A percentile compares a stretch with the other conserved stretches of the same genome.
Evolutionary conservation across 1,140 invertebrate species (phyloP).

Genomic region (Pogonomyrmex barbatus): DNA sequence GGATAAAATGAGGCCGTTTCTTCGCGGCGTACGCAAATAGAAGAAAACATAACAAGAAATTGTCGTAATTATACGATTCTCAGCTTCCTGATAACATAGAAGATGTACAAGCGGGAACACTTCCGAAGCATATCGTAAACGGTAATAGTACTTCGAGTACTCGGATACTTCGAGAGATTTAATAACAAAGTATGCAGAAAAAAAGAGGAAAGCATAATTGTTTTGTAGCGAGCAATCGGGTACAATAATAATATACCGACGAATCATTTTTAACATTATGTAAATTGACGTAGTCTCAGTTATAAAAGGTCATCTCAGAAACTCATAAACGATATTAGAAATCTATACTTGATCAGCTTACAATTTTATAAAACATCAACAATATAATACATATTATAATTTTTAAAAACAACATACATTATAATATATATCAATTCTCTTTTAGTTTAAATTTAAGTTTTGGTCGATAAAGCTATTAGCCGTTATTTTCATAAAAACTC

Average conservation of each 20-base stretch:
- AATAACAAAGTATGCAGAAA: constrained; percentile 14
- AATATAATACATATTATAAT: not conserved
- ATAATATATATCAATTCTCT: not conserved
- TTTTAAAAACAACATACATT: not conserved
- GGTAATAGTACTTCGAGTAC: too few species aligned
- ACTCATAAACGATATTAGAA: not conserved
- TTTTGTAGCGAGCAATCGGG: not conserved
- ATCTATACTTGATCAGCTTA: not conserved
- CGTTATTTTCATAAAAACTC: not conserved
- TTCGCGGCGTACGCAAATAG: constrained; percentile 27
- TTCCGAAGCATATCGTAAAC: constrained; percentile 27
- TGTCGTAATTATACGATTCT: constrained; percentile 37
- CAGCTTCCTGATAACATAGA: constrained; percentile 49
- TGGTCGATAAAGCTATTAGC: not conserved
- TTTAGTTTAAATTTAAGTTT: not conserved
- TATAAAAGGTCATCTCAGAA: not conserved
- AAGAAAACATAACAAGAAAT: constrained; percentile 20
- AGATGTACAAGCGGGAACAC: constrained; percentile 11
- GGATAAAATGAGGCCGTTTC: constrained; percentile 32
- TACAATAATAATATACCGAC: constrained; percentile 17
- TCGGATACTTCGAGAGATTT: constrained; percentile 17
- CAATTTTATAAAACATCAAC: constrained; percentile 2
- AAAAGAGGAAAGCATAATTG: constrained; percentile 35
- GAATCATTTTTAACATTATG: constrained; percentile 39
- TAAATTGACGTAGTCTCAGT: constrained; percentile 22